A percentile compares a stretch with the other conserved stretches of the same genome.
Conservation (phyloP, 2,888 invertebrate species). For the Synergus gifuensis region DNA sequence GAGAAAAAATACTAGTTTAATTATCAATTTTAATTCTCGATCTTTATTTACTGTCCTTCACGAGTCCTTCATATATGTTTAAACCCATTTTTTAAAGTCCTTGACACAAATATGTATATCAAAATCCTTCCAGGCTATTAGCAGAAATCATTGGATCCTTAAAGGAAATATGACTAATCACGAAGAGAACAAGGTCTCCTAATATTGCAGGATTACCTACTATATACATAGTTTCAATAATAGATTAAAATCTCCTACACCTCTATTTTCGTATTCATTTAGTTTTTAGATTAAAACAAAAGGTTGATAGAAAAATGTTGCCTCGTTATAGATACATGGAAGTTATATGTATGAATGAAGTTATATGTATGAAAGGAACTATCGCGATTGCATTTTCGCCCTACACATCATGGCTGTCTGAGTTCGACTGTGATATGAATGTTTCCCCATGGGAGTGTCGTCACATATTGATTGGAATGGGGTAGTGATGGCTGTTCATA, state of each 20-base stretch:
- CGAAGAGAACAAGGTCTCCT: conserved; percentile 35
- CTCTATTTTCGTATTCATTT: no score
- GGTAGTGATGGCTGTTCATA: conserved; percentile 53
- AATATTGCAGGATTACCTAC: neutral
- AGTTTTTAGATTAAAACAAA: no score
- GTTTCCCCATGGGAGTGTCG: conserved; percentile 64
- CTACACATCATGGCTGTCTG: conserved; percentile 51
- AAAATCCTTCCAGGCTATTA: conserved; percentile 10
- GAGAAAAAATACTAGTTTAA: neutral
- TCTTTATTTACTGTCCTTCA: neutral
- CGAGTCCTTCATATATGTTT: neutral
- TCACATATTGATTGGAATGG: conserved; percentile 70
- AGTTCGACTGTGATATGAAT: conserved; percentile 69
- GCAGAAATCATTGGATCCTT: conserved; percentile 1
- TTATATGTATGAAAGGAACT: neutral
- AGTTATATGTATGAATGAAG: no score
- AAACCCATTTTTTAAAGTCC: neutral
- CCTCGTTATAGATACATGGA: no score
- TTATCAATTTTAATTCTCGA: conserved; percentile 24
- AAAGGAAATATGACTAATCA: neutral
- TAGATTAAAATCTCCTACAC: neutral
- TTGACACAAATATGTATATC: conserved; percentile 31
- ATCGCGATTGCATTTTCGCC: conserved; percentile 37
- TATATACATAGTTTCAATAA: neutral
- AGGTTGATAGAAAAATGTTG: no score